Evolutionary conservation across 2,797 vertebrate species (phyloP).

Genomic region (Callimico goeldii): DNA sequence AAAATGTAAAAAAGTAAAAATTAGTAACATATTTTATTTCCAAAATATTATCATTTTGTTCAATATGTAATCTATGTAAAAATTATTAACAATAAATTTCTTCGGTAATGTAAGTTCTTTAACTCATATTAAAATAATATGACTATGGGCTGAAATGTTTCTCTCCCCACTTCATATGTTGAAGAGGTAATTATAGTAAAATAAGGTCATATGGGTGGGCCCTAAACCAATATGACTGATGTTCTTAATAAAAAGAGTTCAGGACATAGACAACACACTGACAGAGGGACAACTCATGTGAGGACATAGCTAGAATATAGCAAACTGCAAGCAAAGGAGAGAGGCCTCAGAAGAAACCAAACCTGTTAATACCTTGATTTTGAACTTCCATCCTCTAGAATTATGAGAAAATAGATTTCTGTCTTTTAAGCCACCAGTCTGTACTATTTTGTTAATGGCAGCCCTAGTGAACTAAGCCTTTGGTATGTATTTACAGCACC

Average conservation of each 20-base stretch:
- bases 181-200: constrained; percentile 3
- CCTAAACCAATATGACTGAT: not conserved
- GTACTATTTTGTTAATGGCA: not conserved
- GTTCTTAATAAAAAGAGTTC: not conserved
- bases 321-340: not conserved
- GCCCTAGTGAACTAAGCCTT: not conserved
- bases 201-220: not conserved
- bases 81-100: not conserved
- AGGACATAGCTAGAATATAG: not conserved
- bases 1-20: constrained; percentile 10
- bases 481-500: not conserved
- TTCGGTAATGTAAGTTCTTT: not conserved
- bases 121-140: not conserved
- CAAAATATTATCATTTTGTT: constrained; percentile 7
- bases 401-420: not conserved
- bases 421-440: not conserved
- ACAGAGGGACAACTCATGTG: not conserved
- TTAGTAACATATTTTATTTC: not conserved
- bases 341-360: not conserved
- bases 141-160: not conserved
- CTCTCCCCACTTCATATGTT: not conserved
- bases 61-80: constrained; percentile 26
- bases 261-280: not conserved
- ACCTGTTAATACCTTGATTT: not conserved
- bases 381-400: not conserved